phyloP scores from a whole-genome alignment of 2,113 vertebrate genomes.

The Eulacestoma nigropectus region DNA sequence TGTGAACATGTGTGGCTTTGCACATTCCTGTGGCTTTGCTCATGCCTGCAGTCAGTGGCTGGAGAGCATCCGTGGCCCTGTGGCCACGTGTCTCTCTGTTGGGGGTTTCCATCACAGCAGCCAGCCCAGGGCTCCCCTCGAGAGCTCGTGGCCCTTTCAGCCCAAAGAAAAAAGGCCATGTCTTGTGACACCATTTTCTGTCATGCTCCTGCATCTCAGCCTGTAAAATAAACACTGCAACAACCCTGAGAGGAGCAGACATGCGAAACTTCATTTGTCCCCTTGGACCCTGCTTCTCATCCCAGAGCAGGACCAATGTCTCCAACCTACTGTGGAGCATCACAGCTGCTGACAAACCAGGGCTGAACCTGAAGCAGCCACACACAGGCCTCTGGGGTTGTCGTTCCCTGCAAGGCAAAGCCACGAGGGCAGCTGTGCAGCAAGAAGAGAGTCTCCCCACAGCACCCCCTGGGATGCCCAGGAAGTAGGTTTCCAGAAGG shows the following conservation, averaged over 20 bases:
- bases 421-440: neutral
- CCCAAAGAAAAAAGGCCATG: neutral
- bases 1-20: neutral
- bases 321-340: neutral
- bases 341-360: neutral
- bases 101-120: neutral
- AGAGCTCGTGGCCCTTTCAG: neutral
- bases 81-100: neutral
- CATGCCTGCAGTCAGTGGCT: neutral
- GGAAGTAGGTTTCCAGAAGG: neutral
- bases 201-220: neutral
- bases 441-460: neutral
- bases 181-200: neutral
- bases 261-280: neutral
- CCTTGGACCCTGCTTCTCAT: neutral
- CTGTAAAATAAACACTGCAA: neutral
- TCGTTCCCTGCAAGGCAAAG: neutral
- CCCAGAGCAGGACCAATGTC: accelerated
- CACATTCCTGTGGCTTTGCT: neutral
- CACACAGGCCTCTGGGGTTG: neutral
- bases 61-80: neutral
- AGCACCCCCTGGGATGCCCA: accelerated
- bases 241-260: neutral
- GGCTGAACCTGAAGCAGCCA: accelerated
- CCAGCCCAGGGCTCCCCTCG: accelerated